Evolutionary conservation across 1,140 invertebrate species (phyloP).

Genomic region (Penaeus chinensis): DNA sequence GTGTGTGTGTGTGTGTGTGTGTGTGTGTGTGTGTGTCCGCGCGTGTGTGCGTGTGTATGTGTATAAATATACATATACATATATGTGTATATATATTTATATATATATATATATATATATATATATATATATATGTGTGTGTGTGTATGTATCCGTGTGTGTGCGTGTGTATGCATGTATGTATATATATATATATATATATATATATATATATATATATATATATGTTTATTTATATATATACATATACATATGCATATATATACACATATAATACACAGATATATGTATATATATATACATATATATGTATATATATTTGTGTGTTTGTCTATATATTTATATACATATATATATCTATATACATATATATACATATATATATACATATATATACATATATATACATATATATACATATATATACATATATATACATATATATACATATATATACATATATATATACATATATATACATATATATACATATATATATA

Average conservation of each 20-base stretch:
- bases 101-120: constrained; percentile 17
- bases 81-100: neutral
- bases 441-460: neutral
- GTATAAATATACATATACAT: neutral
- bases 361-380: too few species aligned
- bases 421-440: neutral
- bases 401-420: neutral
- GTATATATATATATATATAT: neutral
- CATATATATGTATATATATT: too few species aligned
- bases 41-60: too few species aligned
- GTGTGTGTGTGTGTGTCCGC: too few species aligned
- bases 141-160: neutral
- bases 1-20: too few species aligned
- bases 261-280: neutral
- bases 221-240: too few species aligned
- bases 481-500: neutral
- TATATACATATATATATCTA: neutral
- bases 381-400: neutral
- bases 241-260: neutral
- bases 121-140: constrained; percentile 15
- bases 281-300: neutral
- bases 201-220: neutral
- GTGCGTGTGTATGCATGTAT: neutral
- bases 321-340: neutral
- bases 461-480: too few species aligned